Conservation (phyloP, 2,888 invertebrate species). For the Eristalis arbustorum region DNA sequence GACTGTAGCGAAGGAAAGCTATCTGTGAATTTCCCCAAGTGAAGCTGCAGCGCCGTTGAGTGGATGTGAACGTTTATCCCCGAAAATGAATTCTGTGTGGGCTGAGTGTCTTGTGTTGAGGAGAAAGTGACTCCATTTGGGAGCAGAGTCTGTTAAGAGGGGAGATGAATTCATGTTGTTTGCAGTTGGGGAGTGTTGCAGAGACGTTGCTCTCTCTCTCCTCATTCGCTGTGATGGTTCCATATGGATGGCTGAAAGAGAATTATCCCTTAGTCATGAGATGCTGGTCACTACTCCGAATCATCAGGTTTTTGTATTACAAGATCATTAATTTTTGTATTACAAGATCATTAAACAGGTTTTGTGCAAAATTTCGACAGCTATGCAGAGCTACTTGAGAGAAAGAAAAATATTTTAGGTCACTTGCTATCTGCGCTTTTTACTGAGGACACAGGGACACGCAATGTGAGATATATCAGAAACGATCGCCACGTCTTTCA, state of each 20-base stretch:
- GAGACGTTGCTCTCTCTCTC: neutral
- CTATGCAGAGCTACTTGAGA: too few relatives aligned
- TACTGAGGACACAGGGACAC: too few relatives aligned
- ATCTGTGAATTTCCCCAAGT: neutral
- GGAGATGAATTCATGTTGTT: neutral
- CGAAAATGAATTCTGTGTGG: neutral
- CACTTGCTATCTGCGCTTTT: too few relatives aligned
- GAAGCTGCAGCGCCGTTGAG: constrained; percentile 10
- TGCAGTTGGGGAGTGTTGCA: neutral
- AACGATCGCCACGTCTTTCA: too few relatives aligned
- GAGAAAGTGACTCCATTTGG: neutral
- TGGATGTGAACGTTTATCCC: constrained; percentile 12
- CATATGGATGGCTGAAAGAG: neutral
- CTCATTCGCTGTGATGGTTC: neutral
- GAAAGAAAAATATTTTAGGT: too few relatives aligned
- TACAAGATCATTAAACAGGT: too few relatives aligned
- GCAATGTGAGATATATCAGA: too few relatives aligned
- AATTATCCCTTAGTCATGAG: neutral
- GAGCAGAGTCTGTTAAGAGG: neutral
- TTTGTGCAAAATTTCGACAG: too few relatives aligned
- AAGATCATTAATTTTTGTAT: too few relatives aligned
- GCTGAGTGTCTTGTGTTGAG: neutral
- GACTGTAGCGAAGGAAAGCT: neutral
- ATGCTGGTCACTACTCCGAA: neutral
- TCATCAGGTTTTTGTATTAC: too few relatives aligned